Evolutionary conservation across 2,888 invertebrate genomes (phyloP), one percentile per base, ranked within the genome.

Genomic region (Dorcus hopei): DNA sequence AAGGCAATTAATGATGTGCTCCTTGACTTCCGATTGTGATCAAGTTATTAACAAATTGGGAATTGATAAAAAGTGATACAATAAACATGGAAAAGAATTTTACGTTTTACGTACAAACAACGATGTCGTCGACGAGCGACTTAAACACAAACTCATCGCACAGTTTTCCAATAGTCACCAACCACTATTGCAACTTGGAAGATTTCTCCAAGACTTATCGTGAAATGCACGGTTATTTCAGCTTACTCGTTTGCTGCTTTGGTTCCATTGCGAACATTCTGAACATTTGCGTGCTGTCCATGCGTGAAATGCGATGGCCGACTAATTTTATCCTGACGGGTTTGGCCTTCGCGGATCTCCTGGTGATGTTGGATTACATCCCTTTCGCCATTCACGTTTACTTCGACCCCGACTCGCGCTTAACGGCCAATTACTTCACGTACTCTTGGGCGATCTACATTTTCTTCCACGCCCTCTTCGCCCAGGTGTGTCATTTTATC

Each of bases 361-460:
- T 95, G n/a, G 95, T 96, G 11, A 96, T 97, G 89, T 82, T 96
- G 70, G 94, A 94, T 70, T 97, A 96, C 77, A 90, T 97, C 63
- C 95, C 96, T 0, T 95, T 91, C 75, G 89, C 91, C 2, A 84
- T 90, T 54, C 91, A 93, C 75, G 87, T 88, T 76, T 91, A 90
- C 70, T 84, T 93, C 60, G 84, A 88, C 65, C 81, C 82, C 4
- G 81, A 81, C 42, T 81, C 80, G 7, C 80, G 79, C 71, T 78
- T 82, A 65, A 64, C 81, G n/a, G 78, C 80, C 45, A 81, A 83
- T 57, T 82, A 81, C 43, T 83, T 82, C 62, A 83, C 83, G 43
- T 93, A 92, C 76, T 82, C 85, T 2, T 93, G 92, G 90, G 87
- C 91, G 0, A 83, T 89, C 19, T 93, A 91, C 76, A 90, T 93